phyloP scores from a whole-genome alignment of 1,140 invertebrate species.

The Brachionus rubens region DNA sequence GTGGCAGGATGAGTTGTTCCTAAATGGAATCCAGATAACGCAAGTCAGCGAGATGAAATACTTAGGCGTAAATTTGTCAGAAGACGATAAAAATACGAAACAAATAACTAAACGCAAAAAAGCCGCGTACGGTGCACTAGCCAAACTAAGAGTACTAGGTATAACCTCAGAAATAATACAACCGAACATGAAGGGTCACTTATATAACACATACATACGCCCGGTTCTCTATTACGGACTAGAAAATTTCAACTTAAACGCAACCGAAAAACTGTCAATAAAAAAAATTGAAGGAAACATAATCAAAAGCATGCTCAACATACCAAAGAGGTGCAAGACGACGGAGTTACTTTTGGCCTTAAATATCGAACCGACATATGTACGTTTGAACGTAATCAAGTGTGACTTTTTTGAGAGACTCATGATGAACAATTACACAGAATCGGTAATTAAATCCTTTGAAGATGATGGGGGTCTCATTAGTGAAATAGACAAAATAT shows the following conservation, averaged over 20 bases:
- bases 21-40: background rate
- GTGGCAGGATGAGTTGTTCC: background rate
- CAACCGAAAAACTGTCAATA: background rate
- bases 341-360: background rate
- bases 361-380: background rate
- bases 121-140: background rate
- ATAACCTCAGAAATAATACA: background rate
- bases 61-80: background rate
- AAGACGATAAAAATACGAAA: background rate
- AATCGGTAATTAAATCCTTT: no score
- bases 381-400: background rate
- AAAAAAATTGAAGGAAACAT: constrained; percentile 4
- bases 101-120: background rate
- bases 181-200: constrained; percentile 7
- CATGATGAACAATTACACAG: no score
- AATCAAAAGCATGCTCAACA: background rate
- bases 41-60: constrained; percentile 8
- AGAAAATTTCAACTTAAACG: constrained; percentile 21
- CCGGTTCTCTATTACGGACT: background rate
- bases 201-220: constrained; percentile 4
- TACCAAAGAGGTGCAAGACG: background rate
- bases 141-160: background rate
- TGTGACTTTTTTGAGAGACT: background rate
- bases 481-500: no score
- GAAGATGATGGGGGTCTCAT: no score